These are phyloP conservation scores for Alauda arvensis DNA, from an alignment of 2,797 vertebrate species.

Conservation along the genomic window DNA sequence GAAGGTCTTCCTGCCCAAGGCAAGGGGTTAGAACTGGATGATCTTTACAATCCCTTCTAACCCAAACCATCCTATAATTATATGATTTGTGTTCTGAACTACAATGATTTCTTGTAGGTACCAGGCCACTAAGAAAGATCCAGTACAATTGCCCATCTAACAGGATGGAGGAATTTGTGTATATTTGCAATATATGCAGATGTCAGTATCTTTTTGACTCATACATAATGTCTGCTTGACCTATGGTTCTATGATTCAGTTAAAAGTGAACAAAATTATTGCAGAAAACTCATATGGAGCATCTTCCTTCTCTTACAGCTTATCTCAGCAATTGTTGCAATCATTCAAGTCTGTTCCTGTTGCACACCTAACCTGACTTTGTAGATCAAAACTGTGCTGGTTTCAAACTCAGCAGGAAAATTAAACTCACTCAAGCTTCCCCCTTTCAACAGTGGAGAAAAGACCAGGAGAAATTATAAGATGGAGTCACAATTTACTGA, in stretches of 20 bases:
- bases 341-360: not conserved
- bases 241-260: not conserved
- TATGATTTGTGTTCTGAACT: not conserved
- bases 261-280: not conserved
- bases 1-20: not conserved
- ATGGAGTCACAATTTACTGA: not conserved
- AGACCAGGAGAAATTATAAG: not conserved
- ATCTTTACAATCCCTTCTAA: not conserved
- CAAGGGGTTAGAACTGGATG: not conserved
- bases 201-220: not conserved
- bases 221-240: not conserved
- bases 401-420: not conserved
- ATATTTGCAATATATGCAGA: rapidly evolving
- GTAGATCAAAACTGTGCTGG: not conserved
- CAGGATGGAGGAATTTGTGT: not conserved
- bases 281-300: not conserved
- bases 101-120: not conserved
- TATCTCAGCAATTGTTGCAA: not conserved
- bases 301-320: not conserved
- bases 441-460: not conserved
- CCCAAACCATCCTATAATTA: not conserved
- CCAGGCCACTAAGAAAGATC: not conserved
- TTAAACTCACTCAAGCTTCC: not conserved
- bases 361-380: not conserved
- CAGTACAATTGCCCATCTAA: not conserved